Evolutionary conservation across 2,888 invertebrate species (phyloP), one percentile per base, ranked within the genome.

Genomic region (Ecliptopera silaceata): DNA sequence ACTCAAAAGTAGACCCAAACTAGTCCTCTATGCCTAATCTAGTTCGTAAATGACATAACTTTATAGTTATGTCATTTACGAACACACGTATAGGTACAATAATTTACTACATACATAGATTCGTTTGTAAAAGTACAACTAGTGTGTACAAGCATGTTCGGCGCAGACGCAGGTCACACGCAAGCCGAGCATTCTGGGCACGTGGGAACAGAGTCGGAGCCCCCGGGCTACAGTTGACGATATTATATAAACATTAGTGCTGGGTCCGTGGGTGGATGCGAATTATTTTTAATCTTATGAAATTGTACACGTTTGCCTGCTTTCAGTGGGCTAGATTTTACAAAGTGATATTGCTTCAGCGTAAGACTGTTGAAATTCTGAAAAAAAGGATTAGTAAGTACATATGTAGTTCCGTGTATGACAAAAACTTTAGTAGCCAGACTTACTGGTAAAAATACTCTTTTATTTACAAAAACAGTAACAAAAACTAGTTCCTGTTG

Each of bases 181-280:
- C 90, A 87, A 91, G 88, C 82, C 81, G 77, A 86, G 86, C 89
- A 90, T 90, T 91, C 86, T 71, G 84, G 76, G 82, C 91, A 91
- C 89, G 91, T 90, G 91, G 91, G 91, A 91, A 91, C 81, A 79
- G 70, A 66, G 72, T 75, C 72, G 84, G 79, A 68, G 79, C 86
- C 89, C 84, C 69, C 72, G 66, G 89, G 89, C 88, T 70, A 79
- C 82, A 75, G 91, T 90, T 91, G 91, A 91, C 91, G 90, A 90
- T 91, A 79, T 77, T 59, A 56, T 47, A 81, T 84, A 81, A 80
- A 80, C 88, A 87, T 88, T 87, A 87, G 82, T 75, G 69, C 70
- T 77, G 74, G 66, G 75, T 77, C 70, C 64, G 65, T 65, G 59
- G 59, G 68, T 51, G 34, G 59, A 57, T 61, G 68, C 55, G 61